phyloP scores from a whole-genome alignment of 2,113 vertebrate genomes.

The Pelecanoides urinatrix region DNA sequence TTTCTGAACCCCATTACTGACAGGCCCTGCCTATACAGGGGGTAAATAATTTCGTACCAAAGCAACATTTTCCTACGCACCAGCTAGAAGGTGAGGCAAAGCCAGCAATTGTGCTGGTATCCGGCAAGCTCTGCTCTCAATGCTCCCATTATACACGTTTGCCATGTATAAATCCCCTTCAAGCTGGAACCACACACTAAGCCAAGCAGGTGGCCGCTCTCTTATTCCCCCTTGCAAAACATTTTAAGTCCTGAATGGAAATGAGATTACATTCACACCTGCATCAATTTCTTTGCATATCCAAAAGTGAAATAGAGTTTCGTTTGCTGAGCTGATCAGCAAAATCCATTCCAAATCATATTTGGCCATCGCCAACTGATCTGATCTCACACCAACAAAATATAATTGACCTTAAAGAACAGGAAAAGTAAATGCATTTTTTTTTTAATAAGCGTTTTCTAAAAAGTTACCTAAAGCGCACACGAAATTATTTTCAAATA shows the following conservation, averaged over 20 bases:
- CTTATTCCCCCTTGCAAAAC: neutral
- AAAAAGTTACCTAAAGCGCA: neutral
- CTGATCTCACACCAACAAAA: neutral
- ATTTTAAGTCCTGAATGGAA: neutral
- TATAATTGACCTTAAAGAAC: neutral
- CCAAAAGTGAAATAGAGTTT: neutral
- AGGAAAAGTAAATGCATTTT: neutral
- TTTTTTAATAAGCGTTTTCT: neutral
- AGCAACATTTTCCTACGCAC: neutral
- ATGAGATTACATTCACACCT: neutral
- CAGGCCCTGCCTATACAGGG: neutral
- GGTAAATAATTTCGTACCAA: neutral
- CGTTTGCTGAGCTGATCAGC: neutral
- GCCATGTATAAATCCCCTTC: neutral
- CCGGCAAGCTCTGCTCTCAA: neutral
- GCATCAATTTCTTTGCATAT: neutral
- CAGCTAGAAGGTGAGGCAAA: neutral
- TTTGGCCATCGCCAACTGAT: neutral
- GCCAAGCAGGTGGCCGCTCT: constrained; percentile 2
- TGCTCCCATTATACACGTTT: neutral
- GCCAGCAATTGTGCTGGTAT: neutral
- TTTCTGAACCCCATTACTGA: neutral
- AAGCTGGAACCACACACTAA: neutral
- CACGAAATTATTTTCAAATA: neutral
- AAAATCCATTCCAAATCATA: neutral